These are phyloP conservation scores for Chrysoperla carnea DNA, from an alignment of 1,140 invertebrate species.

Conservation along the genomic window DNA sequence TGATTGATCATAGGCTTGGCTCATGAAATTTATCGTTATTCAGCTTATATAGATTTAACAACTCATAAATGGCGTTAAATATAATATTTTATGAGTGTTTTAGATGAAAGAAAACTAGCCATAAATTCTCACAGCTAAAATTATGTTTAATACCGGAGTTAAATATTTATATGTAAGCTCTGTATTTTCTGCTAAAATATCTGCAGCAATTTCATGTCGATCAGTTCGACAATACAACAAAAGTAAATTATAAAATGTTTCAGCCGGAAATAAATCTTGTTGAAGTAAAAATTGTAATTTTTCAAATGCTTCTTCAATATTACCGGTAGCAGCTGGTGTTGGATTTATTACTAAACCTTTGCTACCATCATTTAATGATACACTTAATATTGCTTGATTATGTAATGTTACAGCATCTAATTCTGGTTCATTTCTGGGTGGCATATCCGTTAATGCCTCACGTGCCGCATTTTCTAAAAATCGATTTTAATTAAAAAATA, in stretches of 20 bases:
- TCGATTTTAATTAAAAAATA: constrained; percentile 1
- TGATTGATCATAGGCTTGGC: too few species aligned
- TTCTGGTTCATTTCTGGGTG: constrained; percentile 90
- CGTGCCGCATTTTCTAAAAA: constrained; percentile 64
- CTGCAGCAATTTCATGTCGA: constrained; percentile 93
- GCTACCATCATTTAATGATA: constrained; percentile 26
- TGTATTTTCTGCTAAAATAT: constrained; percentile 94
- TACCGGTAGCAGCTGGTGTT: constrained; percentile 12
- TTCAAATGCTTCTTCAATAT: constrained; percentile 86
- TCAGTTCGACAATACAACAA: constrained; percentile 94
- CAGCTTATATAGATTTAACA: too few species aligned
- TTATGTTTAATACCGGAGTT: constrained; percentile 44
- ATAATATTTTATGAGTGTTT: too few species aligned
- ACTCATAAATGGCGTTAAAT: too few species aligned
- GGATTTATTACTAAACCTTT: not conserved
- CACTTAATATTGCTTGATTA: constrained; percentile 93
- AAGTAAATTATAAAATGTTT: constrained; percentile 94
- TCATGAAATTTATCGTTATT: too few species aligned
- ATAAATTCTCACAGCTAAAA: not conserved
- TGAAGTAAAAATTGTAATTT: constrained; percentile 94
- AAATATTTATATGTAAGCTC: constrained; percentile 94
- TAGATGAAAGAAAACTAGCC: constrained; percentile 4
- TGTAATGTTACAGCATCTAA: constrained; percentile 95
- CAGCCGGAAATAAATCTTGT: constrained; percentile 90
- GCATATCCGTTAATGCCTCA: constrained; percentile 95